Percentiles rank a stretch among this genome's conserved stretches.
phyloP scores from a whole-genome alignment of 1,140 invertebrate genomes.

The Caligus rogercresseyi region DNA sequence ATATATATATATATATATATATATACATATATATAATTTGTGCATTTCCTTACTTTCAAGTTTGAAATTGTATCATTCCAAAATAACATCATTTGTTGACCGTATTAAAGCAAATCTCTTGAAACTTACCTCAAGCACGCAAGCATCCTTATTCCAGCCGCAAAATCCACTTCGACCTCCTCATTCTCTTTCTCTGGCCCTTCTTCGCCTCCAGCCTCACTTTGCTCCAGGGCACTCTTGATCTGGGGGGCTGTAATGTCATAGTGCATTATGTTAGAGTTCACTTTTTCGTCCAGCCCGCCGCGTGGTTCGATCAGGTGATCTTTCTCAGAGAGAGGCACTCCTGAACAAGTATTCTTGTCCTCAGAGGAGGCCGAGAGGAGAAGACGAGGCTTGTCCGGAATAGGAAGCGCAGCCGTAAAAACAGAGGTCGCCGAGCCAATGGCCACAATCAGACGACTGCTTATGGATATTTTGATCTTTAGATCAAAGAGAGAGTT shows the following conservation, averaged over 20 bases:
- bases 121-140: slow-evolving; percentile 50
- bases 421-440: slow-evolving; percentile 71
- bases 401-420: slow-evolving; percentile 47
- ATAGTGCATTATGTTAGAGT: not conserved
- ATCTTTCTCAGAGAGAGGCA: not conserved
- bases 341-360: slow-evolving; percentile 11
- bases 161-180: slow-evolving; percentile 50
- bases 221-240: not conserved
- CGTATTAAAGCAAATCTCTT: too few relatives aligned
- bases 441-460: slow-evolving; percentile 62
- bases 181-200: slow-evolving; percentile 41
- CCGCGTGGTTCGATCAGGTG: not conserved
- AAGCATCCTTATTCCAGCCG: slow-evolving; percentile 59
- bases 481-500: slow-evolving; percentile 63
- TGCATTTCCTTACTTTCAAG: too few relatives aligned
- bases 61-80: too few relatives aligned
- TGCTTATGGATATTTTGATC: slow-evolving; percentile 68
- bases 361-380: slow-evolving; percentile 20
- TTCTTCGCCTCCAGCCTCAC: slow-evolving; percentile 15
- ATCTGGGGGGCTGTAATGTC: not conserved
- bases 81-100: too few relatives aligned
- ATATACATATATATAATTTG: too few relatives aligned
- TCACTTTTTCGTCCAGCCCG: not conserved
- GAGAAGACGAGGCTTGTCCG: slow-evolving; percentile 37
- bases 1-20: too few relatives aligned